Base-by-base conservation (phyloP, 2,797 vertebrate species). In the Geotrypetes seraphini region DNA sequence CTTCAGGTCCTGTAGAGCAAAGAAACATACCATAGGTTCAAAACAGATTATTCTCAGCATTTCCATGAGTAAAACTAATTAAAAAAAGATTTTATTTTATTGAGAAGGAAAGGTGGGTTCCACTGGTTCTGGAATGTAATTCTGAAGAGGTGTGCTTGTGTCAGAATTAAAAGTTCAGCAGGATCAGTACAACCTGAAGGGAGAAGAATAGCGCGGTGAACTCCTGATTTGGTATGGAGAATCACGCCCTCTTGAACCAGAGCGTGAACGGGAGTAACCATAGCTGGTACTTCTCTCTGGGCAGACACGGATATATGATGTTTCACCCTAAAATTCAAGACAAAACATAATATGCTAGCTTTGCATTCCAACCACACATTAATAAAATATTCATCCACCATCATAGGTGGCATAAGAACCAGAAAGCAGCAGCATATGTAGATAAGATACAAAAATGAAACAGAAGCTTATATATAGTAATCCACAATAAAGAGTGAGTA, bases 241-340 rank as follows among this genome's bases (percentile, higher is more conserved):
- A 57, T 90, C 92, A 26, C 90, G 89, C 20, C 88, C 86, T 49
- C 86, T 78, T 52, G 89, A 92, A 44, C 90, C 81, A 63, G 88
- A 90, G 51, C 87, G 79, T 56, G 90, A 95, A 21, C 90, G 81
- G 2, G 90, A 90, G 18, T 87, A 87, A 35, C 76, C 88, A 16
- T 90, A 91, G 75, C 77, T 91, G 32, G 84, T 73, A 30, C 84
- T 83, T 39, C 90, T 78, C 53, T 95, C 90, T 59, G 89, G 88
- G 24, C 70, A 75, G 51, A 90, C 89, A 22, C 84, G 81, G 63
- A 92, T 90, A 68, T 82, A 88, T 5, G 86, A 73, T 3, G 88
- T 93, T 73, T 92, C 86, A 17, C 87, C 88, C 87, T 91, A 77
- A 25, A n/a, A n/a, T n/a, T n/a, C n/a, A n/a, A n/a, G n/a, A n/a